Percentiles rank a stretch among this genome's conserved stretches.
phyloP scores from a whole-genome alignment of 2,113 vertebrate genomes.

The Trinectes maculatus region DNA sequence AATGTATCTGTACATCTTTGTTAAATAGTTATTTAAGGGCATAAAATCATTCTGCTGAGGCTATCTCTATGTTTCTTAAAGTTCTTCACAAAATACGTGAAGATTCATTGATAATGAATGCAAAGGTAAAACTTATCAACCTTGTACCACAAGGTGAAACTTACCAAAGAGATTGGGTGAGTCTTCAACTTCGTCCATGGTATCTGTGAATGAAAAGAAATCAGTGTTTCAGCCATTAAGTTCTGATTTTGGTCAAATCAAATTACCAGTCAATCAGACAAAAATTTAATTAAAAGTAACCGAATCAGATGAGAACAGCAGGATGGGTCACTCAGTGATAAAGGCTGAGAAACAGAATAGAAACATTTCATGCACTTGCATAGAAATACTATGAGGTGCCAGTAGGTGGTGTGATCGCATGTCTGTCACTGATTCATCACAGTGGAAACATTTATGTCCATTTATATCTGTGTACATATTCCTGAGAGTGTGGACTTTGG shows the following conservation, averaged over 20 bases:
- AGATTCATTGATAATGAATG: background rate
- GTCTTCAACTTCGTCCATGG: constrained; percentile 99
- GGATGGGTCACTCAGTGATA: background rate
- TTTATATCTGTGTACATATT: background rate
- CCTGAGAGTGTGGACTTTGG: background rate
- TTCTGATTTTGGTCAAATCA: background rate
- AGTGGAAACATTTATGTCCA: background rate
- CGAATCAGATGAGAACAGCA: background rate
- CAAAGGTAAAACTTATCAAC: background rate
- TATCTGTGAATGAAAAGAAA: constrained; percentile 84
- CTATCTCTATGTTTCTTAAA: too few relatives aligned
- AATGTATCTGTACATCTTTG: too few relatives aligned
- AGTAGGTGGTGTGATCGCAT: constrained; percentile 9
- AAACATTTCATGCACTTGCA: constrained; percentile 14
- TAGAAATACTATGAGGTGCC: background rate
- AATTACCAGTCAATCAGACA: background rate
- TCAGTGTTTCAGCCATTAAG: constrained; percentile 20
- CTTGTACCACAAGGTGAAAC: constrained; percentile 42
- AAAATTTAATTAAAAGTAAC: constrained; percentile 10
- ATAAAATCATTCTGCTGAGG: too few relatives aligned
- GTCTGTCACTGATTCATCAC: background rate
- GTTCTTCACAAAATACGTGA: too few relatives aligned
- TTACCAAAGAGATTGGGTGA: constrained; percentile 94
- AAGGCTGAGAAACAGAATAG: constrained; percentile 7
- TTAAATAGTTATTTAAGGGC: too few relatives aligned